Percentiles rank a stretch among this genome's conserved stretches.
Evolutionary conservation across 2,888 invertebrate genomes (phyloP).

Genomic region (Ceriagrion tenellum): DNA sequence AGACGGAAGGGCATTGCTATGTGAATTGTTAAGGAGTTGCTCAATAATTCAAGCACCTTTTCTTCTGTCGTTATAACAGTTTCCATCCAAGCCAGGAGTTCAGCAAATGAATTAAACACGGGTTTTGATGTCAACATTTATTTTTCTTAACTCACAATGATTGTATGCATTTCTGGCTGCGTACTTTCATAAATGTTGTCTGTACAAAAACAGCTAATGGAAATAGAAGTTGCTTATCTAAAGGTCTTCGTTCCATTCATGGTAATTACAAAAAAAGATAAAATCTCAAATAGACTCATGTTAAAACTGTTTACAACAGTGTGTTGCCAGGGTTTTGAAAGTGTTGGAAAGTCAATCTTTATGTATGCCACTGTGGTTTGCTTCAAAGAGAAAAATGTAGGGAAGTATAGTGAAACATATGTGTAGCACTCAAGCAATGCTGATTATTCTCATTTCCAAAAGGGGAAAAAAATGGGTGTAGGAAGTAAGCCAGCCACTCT

Average conservation of each 20-base stretch:
- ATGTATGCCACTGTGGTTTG: conserved; percentile 26
- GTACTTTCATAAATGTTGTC: background rate
- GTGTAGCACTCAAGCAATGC: conserved; percentile 47
- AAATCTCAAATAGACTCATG: background rate
- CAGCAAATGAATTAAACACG: conserved; percentile 18
- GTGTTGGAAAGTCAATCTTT: conserved; percentile 10
- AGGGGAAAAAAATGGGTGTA: background rate
- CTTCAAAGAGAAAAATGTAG: background rate
- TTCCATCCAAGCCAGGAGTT: conserved; percentile 12
- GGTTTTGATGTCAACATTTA: conserved; percentile 17
- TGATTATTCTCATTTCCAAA: conserved; percentile 43
- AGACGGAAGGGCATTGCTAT: conserved; percentile 45
- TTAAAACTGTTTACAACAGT: conserved; percentile 23
- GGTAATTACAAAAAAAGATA: conserved; percentile 15
- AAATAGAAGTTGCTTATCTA: conserved; percentile 9
- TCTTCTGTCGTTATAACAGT: background rate
- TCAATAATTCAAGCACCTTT: conserved; percentile 53
- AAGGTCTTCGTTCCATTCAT: background rate
- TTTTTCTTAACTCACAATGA: conserved; percentile 40
- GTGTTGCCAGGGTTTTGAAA: conserved; percentile 19
- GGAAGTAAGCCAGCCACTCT: conserved; percentile 39
- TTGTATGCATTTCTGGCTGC: conserved; percentile 14
- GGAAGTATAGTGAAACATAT: conserved; percentile 24
- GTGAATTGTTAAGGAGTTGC: conserved; percentile 57
- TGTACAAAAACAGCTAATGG: background rate